Conservation (phyloP, 1,140 invertebrate genomes). For the Drosophila repletoides region DNA sequence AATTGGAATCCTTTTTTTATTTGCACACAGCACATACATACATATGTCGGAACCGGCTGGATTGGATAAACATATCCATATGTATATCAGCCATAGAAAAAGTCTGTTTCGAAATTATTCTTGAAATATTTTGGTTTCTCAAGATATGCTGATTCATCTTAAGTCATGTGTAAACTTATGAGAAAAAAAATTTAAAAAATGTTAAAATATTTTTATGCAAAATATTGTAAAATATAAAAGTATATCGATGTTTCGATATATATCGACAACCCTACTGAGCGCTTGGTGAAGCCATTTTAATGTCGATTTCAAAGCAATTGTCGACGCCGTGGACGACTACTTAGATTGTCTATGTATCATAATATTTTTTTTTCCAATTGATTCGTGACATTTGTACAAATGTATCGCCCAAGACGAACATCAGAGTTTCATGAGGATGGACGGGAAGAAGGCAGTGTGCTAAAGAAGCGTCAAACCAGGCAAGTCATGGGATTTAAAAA, state of each 20-base stretch:
- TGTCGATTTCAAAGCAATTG: constrained; percentile 7
- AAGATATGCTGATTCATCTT: too few species aligned
- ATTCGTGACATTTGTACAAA: background rate
- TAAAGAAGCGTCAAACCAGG: constrained; percentile 52
- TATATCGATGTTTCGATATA: constrained; percentile 17
- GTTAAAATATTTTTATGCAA: too few species aligned
- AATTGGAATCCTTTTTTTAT: too few species aligned
- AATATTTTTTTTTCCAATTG: background rate
- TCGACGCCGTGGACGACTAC: background rate
- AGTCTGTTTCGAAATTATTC: too few species aligned
- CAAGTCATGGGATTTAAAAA: background rate
- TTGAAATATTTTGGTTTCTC: too few species aligned
- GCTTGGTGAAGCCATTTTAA: constrained; percentile 7
- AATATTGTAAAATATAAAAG: background rate
- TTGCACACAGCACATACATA: too few species aligned
- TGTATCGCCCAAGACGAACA: constrained; percentile 61
- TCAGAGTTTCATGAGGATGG: constrained; percentile 63
- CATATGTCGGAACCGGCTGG: too few species aligned
- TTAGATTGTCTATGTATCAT: background rate
- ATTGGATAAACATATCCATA: too few species aligned
- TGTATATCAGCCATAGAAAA: too few species aligned
- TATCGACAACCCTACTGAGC: background rate
- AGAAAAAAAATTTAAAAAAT: too few species aligned
- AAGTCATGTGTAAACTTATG: too few species aligned
- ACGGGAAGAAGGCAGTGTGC: constrained; percentile 26